Evolutionary conservation across 1,140 invertebrate genomes (phyloP).

Genomic region (Lepeophtheirus salmonis): DNA sequence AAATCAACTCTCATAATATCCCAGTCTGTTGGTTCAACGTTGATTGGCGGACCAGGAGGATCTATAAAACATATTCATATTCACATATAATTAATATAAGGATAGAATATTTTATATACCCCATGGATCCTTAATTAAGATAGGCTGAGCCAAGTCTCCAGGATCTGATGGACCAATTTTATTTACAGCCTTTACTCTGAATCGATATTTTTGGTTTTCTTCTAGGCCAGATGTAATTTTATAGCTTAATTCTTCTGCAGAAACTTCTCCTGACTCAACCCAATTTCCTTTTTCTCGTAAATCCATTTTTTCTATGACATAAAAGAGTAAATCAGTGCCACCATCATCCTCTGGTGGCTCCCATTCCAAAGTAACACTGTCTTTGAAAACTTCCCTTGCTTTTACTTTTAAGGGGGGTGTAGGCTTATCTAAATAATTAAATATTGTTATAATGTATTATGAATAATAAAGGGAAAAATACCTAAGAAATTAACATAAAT

Average conservation of each 20-base stretch:
- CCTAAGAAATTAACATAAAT: conserved; percentile 19
- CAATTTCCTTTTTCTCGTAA: conserved; percentile 21
- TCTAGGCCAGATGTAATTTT: conserved; percentile 40
- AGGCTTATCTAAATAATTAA: conserved; percentile 48
- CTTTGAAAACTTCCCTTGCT: conserved; percentile 75
- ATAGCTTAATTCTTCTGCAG: conserved; percentile 21
- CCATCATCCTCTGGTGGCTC: conserved; percentile 75
- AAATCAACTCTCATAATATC: conserved; percentile 84
- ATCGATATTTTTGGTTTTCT: conserved; percentile 48
- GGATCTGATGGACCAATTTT: conserved; percentile 49
- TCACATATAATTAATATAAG: neutral
- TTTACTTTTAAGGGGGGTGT: conserved; percentile 65
- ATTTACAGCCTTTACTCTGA: conserved; percentile 35
- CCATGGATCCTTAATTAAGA: conserved; percentile 93
- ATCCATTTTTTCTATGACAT: conserved; percentile 51
- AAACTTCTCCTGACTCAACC: conserved; percentile 21
- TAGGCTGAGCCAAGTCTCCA: conserved; percentile 56
- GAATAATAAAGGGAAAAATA: conserved; percentile 8
- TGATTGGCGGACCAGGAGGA: conserved; percentile 74
- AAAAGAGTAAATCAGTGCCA: conserved; percentile 68
- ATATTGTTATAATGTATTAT: neutral
- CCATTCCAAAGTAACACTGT: conserved; percentile 75
- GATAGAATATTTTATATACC: conserved; percentile 43
- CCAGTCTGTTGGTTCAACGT: conserved; percentile 85
- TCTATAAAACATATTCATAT: conserved; percentile 34